phyloP scores from a whole-genome alignment of 2,888 invertebrate genomes.

The Clepsis dumicolana region DNA sequence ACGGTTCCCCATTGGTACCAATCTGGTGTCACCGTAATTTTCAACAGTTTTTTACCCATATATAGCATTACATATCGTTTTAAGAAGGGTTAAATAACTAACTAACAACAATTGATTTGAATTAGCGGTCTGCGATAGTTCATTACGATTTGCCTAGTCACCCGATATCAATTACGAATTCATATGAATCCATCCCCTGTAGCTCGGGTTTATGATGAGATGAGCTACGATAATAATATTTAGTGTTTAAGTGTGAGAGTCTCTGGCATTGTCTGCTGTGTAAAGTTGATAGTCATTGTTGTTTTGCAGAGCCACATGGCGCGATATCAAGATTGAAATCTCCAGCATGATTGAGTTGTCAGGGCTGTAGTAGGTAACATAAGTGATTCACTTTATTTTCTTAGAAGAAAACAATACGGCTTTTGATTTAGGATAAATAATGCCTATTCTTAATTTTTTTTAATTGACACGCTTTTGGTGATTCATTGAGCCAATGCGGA shows the following conservation, averaged over 20 bases:
- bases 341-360: conserved; percentile 69
- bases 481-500: conserved; percentile 70
- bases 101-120: conserved; percentile 61
- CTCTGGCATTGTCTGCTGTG: conserved; percentile 65
- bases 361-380: conserved; percentile 77
- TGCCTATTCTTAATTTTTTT: conserved; percentile 69
- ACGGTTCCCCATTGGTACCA: background rate
- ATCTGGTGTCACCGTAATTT: background rate
- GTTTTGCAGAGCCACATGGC: conserved; percentile 69
- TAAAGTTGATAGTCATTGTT: conserved; percentile 70
- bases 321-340: conserved; percentile 75
- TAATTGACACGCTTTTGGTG: conserved; percentile 74
- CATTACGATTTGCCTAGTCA: conserved; percentile 69
- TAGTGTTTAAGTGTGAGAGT: conserved; percentile 62
- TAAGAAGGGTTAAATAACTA: conserved; percentile 17
- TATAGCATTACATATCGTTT: conserved; percentile 13
- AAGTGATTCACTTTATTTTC: conserved; percentile 62
- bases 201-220: conserved; percentile 69
- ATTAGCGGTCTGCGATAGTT: conserved; percentile 64
- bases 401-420: conserved; percentile 65
- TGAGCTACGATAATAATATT: conserved; percentile 62
- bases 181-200: conserved; percentile 59
- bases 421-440: conserved; percentile 70
- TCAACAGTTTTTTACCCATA: background rate
- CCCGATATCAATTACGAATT: conserved; percentile 79